Evolutionary conservation across 2,113 vertebrate species (phyloP).

Genomic region (Merops nubicus): DNA sequence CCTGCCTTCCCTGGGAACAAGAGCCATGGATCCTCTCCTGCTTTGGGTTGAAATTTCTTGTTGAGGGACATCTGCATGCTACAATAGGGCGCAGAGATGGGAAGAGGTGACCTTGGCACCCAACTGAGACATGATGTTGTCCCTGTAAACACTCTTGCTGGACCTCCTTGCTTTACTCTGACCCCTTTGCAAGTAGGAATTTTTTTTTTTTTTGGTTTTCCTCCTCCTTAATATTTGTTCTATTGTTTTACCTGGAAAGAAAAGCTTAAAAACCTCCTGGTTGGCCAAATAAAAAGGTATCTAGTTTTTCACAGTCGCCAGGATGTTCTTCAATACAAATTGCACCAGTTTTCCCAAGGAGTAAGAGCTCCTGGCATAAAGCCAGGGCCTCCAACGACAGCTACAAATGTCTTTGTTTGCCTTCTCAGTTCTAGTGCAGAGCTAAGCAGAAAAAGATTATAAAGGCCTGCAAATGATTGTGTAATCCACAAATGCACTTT

Average conservation of each 20-base stretch:
- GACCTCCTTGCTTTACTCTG: neutral
- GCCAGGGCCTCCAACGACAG: conserved; percentile 40
- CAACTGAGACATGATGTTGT: neutral
- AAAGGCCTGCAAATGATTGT: conserved; percentile 33
- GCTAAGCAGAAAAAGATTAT: conserved; percentile 69
- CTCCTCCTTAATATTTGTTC: neutral
- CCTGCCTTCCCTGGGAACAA: neutral
- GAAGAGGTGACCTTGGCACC: neutral
- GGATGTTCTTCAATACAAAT: conserved; percentile 37
- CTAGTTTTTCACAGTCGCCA: neutral
- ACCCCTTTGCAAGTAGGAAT: neutral
- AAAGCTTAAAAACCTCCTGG: neutral
- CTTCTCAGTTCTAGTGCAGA: conserved; percentile 23
- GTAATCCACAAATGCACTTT: conserved; percentile 65
- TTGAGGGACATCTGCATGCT: neutral
- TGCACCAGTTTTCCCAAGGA: conserved; percentile 8
- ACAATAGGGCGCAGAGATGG: fast-evolving
- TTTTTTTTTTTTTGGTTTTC: neutral
- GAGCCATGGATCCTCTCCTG: neutral
- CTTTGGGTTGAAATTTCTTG: neutral
- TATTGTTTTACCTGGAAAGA: neutral
- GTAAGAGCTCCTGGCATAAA: conserved; percentile 39
- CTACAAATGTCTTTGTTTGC: conserved; percentile 71
- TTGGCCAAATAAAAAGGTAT: neutral
- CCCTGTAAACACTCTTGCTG: neutral